These are phyloP conservation scores for Pseudotriccus pelzelni DNA, from an alignment of 2,797 vertebrate genomes.

Conservation along the genomic window DNA sequence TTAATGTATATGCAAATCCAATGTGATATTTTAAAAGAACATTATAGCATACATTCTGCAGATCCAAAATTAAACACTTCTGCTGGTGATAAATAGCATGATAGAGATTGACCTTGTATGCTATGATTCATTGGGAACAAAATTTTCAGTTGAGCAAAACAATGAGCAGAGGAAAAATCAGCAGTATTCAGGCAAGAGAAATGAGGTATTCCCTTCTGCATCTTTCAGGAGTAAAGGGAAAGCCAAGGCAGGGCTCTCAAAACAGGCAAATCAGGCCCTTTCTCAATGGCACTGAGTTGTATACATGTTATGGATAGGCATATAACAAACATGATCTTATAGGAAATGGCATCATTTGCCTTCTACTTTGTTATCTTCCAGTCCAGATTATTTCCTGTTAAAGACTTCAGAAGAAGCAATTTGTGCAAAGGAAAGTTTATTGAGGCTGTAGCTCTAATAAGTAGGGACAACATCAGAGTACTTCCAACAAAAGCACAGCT, in stretches of 20 bases:
- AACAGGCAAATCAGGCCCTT: not conserved
- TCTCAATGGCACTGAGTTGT: not conserved
- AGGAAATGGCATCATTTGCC: not conserved
- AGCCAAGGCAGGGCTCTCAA: not conserved
- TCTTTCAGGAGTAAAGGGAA: not conserved
- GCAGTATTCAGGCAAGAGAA: not conserved
- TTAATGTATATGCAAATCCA: not conserved
- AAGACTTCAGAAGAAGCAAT: not conserved
- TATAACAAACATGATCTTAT: not conserved
- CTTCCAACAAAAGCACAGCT: not conserved
- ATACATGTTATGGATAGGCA: not conserved
- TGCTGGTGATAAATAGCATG: not conserved
- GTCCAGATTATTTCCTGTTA: not conserved
- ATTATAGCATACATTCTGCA: not conserved
- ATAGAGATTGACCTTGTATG: not conserved
- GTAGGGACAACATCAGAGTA: not conserved
- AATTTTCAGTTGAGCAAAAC: not conserved
- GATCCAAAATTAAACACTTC: slow-evolving; percentile 1
- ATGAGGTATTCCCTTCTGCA: not conserved
- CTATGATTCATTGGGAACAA: not conserved
- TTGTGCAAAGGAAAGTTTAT: not conserved
- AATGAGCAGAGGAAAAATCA: not conserved
- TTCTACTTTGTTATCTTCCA: not conserved
- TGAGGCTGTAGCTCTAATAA: not conserved
- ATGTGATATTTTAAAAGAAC: not conserved